phyloP scores from a whole-genome alignment of 2,113 vertebrate species.

The Trachemys scripta region DNA sequence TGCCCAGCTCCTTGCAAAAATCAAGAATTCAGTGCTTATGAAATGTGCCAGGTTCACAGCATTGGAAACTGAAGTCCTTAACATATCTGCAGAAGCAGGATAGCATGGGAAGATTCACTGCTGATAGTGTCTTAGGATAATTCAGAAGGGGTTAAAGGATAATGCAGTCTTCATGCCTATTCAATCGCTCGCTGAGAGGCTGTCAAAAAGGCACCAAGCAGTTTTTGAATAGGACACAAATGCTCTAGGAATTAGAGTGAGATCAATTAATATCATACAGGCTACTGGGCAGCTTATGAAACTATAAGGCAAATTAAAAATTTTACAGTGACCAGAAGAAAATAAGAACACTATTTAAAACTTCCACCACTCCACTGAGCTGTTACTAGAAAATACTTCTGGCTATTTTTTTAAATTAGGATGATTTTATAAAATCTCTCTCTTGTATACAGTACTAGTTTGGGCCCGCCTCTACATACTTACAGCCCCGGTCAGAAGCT shows the following conservation, averaged over 20 bases:
- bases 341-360: not conserved
- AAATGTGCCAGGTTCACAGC: not conserved
- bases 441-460: not conserved
- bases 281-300: not conserved
- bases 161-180: not conserved
- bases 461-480: conserved; percentile 68
- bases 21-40: not conserved
- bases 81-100: not conserved
- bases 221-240: not conserved
- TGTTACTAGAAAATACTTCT: not conserved
- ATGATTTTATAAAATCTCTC: not conserved
- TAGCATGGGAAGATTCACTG: not conserved
- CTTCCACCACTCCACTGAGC: not conserved
- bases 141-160: not conserved
- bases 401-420: not conserved
- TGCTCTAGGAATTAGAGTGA: not conserved
- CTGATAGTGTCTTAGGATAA: not conserved
- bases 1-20: not conserved
- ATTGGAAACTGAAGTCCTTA: not conserved
- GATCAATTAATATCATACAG: not conserved
- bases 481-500: conserved; percentile 92
- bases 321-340: not conserved
- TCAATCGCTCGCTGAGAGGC: not conserved
- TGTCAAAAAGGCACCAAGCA: not conserved
- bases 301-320: not conserved